A percentile compares a stretch with the other conserved stretches of the same genome.
phyloP scores from a whole-genome alignment of 2,888 invertebrate species.

The Hetaerina titia region DNA sequence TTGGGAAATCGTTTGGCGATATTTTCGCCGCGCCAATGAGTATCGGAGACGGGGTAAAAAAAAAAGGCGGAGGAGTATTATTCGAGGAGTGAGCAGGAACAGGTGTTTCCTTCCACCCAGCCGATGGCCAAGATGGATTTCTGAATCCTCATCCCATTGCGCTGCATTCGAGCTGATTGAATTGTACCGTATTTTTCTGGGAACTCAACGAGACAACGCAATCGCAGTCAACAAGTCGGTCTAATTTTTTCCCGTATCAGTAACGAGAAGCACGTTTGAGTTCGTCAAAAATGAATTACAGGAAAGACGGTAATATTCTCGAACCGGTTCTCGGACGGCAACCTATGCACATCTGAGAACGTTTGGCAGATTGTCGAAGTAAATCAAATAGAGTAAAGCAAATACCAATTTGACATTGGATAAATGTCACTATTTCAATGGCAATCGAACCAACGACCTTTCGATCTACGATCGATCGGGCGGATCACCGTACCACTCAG shows the following conservation, averaged over 20 bases:
- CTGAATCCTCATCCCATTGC: neutral
- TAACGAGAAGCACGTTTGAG: neutral
- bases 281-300: neutral
- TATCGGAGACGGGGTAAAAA: neutral
- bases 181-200: neutral
- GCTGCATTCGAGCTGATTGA: neutral
- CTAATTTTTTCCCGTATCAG: neutral
- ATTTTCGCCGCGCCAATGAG: neutral
- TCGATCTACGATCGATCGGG: too few species aligned
- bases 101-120: neutral
- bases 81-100: neutral
- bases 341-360: too few species aligned
- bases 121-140: neutral
- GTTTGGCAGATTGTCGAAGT: too few species aligned
- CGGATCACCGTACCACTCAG: too few species aligned
- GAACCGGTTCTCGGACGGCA: too few species aligned
- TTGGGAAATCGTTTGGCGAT: conserved; percentile 25
- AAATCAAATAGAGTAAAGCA: too few species aligned
- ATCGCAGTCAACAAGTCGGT: neutral
- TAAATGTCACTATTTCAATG: too few species aligned
- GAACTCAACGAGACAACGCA: neutral
- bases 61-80: neutral
- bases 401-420: too few species aligned
- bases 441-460: too few species aligned
- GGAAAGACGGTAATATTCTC: too few species aligned